Percentiles rank a stretch among this genome's conserved stretches.
These are phyloP conservation scores for Nymphalis urticae DNA, from an alignment of 2,888 invertebrate genomes.

Conservation along the genomic window DNA sequence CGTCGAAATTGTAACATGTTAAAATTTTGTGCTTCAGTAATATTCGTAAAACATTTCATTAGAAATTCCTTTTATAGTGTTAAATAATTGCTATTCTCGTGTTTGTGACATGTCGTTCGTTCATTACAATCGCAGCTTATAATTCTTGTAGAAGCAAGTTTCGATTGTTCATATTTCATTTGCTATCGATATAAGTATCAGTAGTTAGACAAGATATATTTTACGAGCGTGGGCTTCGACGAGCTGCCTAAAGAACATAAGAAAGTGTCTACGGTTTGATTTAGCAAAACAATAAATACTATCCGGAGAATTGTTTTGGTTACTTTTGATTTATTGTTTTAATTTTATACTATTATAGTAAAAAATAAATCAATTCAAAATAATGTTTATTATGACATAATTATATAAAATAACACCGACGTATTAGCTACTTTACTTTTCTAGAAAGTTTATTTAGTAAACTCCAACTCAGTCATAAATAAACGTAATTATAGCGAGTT, in stretches of 20 bases:
- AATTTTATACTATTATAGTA: background rate
- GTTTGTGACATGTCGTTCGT: constrained; percentile 50
- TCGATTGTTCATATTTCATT: constrained; percentile 71
- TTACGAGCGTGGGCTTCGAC: constrained; percentile 64
- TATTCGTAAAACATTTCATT: background rate
- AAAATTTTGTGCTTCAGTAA: background rate
- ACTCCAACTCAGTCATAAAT: too few relatives aligned
- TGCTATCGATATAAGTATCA: constrained; percentile 70
- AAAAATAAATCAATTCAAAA: too few relatives aligned
- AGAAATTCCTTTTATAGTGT: constrained; percentile 35
- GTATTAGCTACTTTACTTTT: too few relatives aligned
- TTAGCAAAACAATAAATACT: constrained; percentile 52
- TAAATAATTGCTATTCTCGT: constrained; percentile 53
- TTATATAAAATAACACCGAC: too few relatives aligned
- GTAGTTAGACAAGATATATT: constrained; percentile 58
- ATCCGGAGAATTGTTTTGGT: constrained; percentile 41
- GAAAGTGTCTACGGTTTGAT: constrained; percentile 55
- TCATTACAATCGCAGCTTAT: constrained; percentile 65
- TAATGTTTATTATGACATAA: too few relatives aligned
- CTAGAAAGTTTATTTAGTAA: too few relatives aligned
- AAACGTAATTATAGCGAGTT: constrained; percentile 22
- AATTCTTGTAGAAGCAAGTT: constrained; percentile 58
- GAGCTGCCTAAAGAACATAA: constrained; percentile 58
- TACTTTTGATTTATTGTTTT: background rate
- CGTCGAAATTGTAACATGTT: constrained; percentile 18